Percentiles rank a stretch among this genome's conserved stretches.
phyloP scores from a whole-genome alignment of 2,888 invertebrate genomes.

The Falcaria lacertinaria region DNA sequence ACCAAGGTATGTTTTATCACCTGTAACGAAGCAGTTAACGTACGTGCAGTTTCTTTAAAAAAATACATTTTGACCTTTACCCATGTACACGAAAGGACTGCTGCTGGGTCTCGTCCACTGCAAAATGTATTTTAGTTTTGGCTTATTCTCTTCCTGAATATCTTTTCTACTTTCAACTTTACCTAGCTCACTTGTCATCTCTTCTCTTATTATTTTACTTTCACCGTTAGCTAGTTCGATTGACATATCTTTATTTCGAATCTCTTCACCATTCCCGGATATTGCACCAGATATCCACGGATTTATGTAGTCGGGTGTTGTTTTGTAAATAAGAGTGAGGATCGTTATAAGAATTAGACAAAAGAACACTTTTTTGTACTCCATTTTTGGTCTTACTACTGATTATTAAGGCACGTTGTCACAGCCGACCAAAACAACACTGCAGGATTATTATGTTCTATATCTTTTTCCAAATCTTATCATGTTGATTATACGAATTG shows the following conservation, averaged over 20 bases:
- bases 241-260: no score
- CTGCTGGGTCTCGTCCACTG: constrained; percentile 40
- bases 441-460: neutral
- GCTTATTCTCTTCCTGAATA: neutral
- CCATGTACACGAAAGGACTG: constrained; percentile 41
- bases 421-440: neutral
- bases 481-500: no score
- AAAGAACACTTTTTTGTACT: neutral
- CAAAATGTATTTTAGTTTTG: constrained; percentile 39
- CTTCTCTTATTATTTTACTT: neutral
- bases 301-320: neutral
- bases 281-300: neutral
- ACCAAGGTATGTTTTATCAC: constrained; percentile 26
- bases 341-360: neutral
- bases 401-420: neutral
- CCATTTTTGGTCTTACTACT: neutral
- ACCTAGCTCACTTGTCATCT: neutral
- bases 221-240: neutral
- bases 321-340: neutral
- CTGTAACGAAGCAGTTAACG: constrained; percentile 48
- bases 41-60: constrained; percentile 34
- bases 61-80: constrained; percentile 36
- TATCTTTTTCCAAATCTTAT: neutral
- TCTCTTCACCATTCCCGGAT: neutral
- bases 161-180: neutral